Conservation (phyloP, 1,140 invertebrate species). For the Heliconius melpomene region DNA sequence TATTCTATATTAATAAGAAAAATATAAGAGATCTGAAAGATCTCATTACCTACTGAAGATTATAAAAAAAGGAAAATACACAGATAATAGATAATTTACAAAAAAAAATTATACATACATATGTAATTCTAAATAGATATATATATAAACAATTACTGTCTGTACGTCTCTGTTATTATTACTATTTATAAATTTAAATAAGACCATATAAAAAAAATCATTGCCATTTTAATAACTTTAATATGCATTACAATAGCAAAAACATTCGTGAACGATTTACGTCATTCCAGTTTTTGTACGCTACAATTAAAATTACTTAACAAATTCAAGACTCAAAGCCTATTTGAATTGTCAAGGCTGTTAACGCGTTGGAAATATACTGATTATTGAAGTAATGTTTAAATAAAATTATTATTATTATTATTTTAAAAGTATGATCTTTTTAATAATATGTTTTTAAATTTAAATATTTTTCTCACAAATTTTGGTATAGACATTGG, state of each 20-base stretch:
- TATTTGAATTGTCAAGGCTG: neutral
- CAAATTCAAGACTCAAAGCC: constrained; percentile 9
- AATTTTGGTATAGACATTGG: too few relatives aligned
- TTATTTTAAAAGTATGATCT: neutral
- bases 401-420: too few relatives aligned
- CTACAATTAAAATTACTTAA: constrained; percentile 10
- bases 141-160: neutral
- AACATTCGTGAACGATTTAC: constrained; percentile 15
- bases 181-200: neutral
- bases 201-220: neutral
- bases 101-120: neutral
- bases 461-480: too few relatives aligned
- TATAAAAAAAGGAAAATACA: neutral
- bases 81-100: too few relatives aligned
- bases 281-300: constrained; percentile 17
- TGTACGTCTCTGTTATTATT: neutral
- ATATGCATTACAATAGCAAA: neutral
- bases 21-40: neutral
- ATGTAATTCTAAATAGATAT: neutral
- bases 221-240: neutral
- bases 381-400: neutral
- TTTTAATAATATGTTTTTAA: neutral
- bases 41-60: neutral
- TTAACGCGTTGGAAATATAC: neutral
- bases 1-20: neutral